Evolutionary conservation across 2,113 vertebrate genomes (phyloP).

Genomic region (Eleginops maclovinus): DNA sequence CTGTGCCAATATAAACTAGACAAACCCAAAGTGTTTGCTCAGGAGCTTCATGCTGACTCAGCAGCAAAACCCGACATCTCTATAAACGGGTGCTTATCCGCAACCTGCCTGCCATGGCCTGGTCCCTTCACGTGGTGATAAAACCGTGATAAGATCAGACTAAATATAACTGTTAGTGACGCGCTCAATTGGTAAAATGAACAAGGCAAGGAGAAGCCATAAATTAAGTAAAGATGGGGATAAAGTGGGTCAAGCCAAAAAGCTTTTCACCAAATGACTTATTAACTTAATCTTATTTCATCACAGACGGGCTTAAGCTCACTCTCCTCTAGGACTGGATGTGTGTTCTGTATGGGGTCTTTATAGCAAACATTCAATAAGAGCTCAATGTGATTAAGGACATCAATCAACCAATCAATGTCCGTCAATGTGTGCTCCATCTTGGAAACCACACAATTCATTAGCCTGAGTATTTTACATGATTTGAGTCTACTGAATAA

Average conservation of each 20-base stretch:
- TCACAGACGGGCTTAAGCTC: background rate
- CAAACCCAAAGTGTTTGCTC: background rate
- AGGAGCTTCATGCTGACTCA: conserved; percentile 36
- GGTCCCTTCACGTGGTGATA: conserved; percentile 10
- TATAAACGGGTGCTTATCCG: conserved; percentile 6
- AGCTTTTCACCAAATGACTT: conserved; percentile 2
- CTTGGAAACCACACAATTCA: background rate
- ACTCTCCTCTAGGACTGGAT: background rate
- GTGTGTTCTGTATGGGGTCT: background rate
- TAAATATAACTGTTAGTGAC: conserved; percentile 1
- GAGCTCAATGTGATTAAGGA: background rate
- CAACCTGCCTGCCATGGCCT: conserved; percentile 25
- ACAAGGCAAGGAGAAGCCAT: background rate
- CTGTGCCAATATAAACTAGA: conserved; percentile 8
- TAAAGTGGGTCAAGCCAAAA: background rate
- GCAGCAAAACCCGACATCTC: conserved; percentile 28
- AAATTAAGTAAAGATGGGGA: background rate
- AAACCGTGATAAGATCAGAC: conserved; percentile 17
- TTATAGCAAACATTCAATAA: background rate
- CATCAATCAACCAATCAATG: background rate
- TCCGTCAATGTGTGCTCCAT: background rate
- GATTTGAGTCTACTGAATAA: background rate
- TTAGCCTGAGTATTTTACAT: background rate
- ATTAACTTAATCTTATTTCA: background rate
- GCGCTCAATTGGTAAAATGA: conserved; percentile 5